phyloP scores from a whole-genome alignment of 1,140 invertebrate species.

The Odontomachus brunneus region DNA sequence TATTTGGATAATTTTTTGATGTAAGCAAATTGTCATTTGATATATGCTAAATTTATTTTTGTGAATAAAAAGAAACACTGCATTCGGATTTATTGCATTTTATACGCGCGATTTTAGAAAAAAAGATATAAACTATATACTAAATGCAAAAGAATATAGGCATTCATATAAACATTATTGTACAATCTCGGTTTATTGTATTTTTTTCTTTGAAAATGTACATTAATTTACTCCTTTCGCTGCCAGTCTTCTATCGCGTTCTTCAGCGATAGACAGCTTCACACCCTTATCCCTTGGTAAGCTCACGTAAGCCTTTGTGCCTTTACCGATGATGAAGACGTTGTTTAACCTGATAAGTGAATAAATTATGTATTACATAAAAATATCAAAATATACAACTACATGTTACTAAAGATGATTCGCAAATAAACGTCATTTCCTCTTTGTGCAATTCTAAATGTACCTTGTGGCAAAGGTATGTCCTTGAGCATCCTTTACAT shows the following conservation, averaged over 20 bases:
- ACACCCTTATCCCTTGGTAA: conserved; percentile 98
- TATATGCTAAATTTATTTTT: no score
- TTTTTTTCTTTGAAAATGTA: conserved; percentile 78
- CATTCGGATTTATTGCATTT: no score
- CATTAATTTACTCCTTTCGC: conserved; percentile 90
- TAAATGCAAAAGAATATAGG: no score
- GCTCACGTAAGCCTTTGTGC: conserved; percentile 98
- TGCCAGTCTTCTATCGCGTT: conserved; percentile 98
- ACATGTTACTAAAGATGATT: no score
- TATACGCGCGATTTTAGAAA: no score
- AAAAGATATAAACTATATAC: no score
- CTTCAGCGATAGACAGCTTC: conserved; percentile 98
- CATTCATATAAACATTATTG: no score
- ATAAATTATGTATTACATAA: conserved; percentile 22
- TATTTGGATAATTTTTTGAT: no score
- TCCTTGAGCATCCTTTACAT: conserved; percentile 98
- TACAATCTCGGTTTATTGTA: conserved; percentile 75
- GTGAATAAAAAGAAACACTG: no score
- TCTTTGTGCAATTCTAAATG: conserved; percentile 20
- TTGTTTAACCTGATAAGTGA: conserved; percentile 89
- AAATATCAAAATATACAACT: no score
- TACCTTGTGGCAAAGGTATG: conserved; percentile 99
- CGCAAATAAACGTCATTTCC: no score
- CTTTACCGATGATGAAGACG: conserved; percentile 99
- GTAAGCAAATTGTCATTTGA: no score